A percentile compares a stretch with the other conserved stretches of the same genome.
These are phyloP conservation scores for Bombus pyrosoma DNA, from an alignment of 1,140 invertebrate species.

Conservation along the genomic window DNA sequence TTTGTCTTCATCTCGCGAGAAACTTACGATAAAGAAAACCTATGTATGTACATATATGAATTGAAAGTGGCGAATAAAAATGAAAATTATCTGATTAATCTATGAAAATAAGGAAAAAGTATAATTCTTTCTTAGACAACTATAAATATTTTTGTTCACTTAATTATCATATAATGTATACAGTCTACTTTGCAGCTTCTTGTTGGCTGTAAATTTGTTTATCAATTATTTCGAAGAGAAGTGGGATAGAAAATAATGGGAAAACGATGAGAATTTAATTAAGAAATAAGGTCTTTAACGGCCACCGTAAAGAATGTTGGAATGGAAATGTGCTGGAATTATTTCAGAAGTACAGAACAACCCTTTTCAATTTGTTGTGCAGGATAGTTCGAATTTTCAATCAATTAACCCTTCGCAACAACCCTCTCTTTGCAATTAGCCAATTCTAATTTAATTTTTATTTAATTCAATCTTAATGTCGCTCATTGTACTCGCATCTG, in stretches of 20 bases:
- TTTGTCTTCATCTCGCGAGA: not conserved
- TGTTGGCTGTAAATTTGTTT: not conserved
- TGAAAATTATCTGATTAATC: not conserved
- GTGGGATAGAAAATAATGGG: not conserved
- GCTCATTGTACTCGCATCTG: not conserved
- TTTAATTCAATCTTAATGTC: not conserved
- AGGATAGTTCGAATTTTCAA: too few relatives aligned
- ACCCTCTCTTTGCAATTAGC: not conserved
- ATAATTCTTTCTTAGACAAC: not conserved
- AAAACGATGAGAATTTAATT: not conserved
- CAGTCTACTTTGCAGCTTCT: not conserved
- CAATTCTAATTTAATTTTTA: not conserved
- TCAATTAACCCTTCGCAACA: not conserved
- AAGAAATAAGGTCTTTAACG: not conserved
- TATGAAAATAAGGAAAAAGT: not conserved
- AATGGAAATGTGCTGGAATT: not conserved
- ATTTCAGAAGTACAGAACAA: not conserved
- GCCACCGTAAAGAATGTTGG: not conserved
- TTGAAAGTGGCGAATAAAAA: not conserved
- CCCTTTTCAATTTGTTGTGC: not conserved
- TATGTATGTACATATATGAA: not conserved
- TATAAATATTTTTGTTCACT: not conserved
- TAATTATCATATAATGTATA: too few relatives aligned
- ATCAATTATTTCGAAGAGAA: not conserved
- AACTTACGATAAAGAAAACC: constrained; percentile 3